A percentile compares a stretch with the other conserved stretches of the same genome.
Conservation (phyloP, 2,888 invertebrate genomes). For the Artemia sinica region DNA sequence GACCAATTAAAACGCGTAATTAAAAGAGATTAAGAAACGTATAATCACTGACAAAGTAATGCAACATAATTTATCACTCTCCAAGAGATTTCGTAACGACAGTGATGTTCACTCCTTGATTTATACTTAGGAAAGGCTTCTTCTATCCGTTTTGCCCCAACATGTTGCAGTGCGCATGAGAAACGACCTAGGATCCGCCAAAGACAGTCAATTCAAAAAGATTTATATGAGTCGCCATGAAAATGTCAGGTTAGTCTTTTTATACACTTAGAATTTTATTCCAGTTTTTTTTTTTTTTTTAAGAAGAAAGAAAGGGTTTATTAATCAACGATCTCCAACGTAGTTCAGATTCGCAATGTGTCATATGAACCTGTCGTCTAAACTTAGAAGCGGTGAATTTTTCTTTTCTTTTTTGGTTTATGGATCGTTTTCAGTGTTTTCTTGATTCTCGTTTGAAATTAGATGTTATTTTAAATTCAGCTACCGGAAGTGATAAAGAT, state of each 20-base stretch:
- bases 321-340: too few relatives aligned
- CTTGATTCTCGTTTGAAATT: too few relatives aligned
- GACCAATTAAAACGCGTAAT: too few relatives aligned
- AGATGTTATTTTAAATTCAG: too few relatives aligned
- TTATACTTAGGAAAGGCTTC: constrained; percentile 57
- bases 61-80: neutral
- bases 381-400: too few relatives aligned
- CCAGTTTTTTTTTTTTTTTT: constrained; percentile 15
- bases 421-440: too few relatives aligned
- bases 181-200: constrained; percentile 66
- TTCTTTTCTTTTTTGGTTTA: neutral
- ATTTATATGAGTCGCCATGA: constrained; percentile 94
- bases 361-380: too few relatives aligned
- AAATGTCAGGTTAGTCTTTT: constrained; percentile 60
- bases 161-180: constrained; percentile 94
- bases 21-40: neutral
- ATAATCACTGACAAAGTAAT: neutral
- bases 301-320: constrained; percentile 1
- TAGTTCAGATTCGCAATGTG: too few relatives aligned
- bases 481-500: too few relatives aligned
- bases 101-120: neutral
- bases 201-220: constrained; percentile 87
- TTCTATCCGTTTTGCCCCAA: constrained; percentile 81
- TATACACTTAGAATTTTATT: constrained; percentile 16
- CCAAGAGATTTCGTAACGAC: neutral